Evolutionary conservation across 2,888 invertebrate species (phyloP).

Genomic region (Leptopilina drosophilae): DNA sequence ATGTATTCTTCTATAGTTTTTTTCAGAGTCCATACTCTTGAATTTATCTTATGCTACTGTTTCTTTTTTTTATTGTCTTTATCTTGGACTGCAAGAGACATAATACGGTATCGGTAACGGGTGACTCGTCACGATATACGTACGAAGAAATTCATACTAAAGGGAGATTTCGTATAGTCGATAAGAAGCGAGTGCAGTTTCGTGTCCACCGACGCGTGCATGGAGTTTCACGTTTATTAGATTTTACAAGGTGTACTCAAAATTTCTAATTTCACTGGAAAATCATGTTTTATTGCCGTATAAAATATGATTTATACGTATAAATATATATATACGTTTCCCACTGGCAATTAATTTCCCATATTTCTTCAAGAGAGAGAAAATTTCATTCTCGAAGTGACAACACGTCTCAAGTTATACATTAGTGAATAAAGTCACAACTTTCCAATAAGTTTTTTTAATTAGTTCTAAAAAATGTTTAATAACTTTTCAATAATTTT

Average conservation of each 20-base stretch:
- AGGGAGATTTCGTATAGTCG: conserved; percentile 22
- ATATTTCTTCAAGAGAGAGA: too few species aligned
- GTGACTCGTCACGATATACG: conserved; percentile 35
- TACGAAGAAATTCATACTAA: conserved; percentile 31
- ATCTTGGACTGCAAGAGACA: conserved; percentile 32
- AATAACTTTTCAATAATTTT: too few species aligned
- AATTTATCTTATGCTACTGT: conserved; percentile 13
- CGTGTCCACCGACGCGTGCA: conserved; percentile 34
- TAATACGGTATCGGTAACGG: conserved; percentile 41
- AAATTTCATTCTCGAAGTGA: too few species aligned
- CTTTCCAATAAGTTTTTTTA: too few species aligned
- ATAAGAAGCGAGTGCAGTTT: conserved; percentile 36
- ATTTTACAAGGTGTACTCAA: conserved; percentile 17
- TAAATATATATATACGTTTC: too few species aligned
- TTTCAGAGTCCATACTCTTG: conserved; percentile 1
- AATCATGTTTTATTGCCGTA: neutral
- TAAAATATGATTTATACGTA: too few species aligned
- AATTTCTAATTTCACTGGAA: conserved; percentile 10
- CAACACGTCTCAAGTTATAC: too few species aligned
- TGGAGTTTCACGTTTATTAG: conserved; percentile 10
- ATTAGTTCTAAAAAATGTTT: too few species aligned
- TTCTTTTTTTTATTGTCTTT: conserved; percentile 18
- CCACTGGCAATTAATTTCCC: too few species aligned
- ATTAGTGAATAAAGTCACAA: too few species aligned
- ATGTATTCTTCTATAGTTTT: neutral